Conservation (phyloP, 2,113 vertebrate genomes). For the Prunella himalayana region DNA sequence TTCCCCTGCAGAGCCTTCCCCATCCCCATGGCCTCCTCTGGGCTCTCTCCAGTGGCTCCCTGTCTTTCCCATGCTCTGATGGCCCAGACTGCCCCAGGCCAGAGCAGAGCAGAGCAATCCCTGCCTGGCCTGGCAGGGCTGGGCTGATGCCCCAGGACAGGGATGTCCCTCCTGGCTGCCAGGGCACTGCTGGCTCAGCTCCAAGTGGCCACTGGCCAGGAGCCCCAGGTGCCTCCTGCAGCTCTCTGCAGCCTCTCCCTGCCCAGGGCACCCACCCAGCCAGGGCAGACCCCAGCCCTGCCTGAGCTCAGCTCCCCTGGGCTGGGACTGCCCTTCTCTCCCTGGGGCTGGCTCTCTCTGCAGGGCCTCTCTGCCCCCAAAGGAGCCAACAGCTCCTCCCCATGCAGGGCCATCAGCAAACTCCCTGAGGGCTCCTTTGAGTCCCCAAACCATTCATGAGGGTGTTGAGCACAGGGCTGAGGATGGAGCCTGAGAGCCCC, state of each 20-base stretch:
- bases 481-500: neutral
- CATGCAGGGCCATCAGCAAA: neutral
- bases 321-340: neutral
- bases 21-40: neutral
- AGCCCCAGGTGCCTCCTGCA: neutral
- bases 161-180: neutral
- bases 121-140: neutral
- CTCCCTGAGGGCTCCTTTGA: no score
- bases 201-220: neutral
- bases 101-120: neutral
- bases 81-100: neutral
- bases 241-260: neutral
- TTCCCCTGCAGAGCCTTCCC: neutral
- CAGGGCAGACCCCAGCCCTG: neutral
- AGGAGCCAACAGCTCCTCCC: neutral
- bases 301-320: fast-evolving
- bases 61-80: neutral
- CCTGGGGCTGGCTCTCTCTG: neutral
- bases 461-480: neutral
- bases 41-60: fast-evolving
- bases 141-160: neutral
- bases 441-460: fast-evolving
- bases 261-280: neutral
- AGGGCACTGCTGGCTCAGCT: neutral
- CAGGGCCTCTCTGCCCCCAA: neutral